phyloP scores from a whole-genome alignment of 2,113 vertebrate genomes.

The Corvus hawaiiensis region DNA sequence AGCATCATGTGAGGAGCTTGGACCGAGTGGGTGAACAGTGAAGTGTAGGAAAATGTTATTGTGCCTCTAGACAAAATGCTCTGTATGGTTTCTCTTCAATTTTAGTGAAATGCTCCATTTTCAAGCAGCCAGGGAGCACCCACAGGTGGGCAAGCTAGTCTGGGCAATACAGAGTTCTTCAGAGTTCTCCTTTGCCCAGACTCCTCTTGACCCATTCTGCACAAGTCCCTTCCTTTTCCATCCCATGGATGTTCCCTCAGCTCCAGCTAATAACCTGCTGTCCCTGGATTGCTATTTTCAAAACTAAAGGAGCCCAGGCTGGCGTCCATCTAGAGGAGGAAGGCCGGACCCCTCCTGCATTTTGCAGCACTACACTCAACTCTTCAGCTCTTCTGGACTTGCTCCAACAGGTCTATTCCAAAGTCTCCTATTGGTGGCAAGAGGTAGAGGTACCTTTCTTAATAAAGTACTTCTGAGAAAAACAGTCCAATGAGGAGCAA shows the following conservation, averaged over 20 bases:
- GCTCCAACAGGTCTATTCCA: background rate
- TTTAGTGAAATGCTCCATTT: background rate
- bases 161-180: fast-evolving
- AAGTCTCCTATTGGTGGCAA: background rate
- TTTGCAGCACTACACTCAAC: background rate
- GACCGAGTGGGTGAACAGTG: fast-evolving
- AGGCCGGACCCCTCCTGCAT: fast-evolving
- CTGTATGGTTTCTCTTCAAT: background rate
- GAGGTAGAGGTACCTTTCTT: background rate
- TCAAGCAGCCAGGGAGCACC: background rate
- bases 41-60: background rate
- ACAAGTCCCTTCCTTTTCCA: background rate
- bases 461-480: background rate
- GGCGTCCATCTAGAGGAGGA: background rate
- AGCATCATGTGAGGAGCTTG: background rate
- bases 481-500: background rate
- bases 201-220: background rate
- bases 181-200: background rate
- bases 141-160: too few relatives aligned
- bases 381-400: background rate
- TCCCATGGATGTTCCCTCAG: background rate
- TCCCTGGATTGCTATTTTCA: fast-evolving
- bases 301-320: background rate
- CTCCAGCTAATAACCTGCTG: background rate
- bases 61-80: background rate